These are phyloP conservation scores for Crypturellus tataupa DNA, from an alignment of 2,797 vertebrate genomes.

Conservation along the genomic window DNA sequence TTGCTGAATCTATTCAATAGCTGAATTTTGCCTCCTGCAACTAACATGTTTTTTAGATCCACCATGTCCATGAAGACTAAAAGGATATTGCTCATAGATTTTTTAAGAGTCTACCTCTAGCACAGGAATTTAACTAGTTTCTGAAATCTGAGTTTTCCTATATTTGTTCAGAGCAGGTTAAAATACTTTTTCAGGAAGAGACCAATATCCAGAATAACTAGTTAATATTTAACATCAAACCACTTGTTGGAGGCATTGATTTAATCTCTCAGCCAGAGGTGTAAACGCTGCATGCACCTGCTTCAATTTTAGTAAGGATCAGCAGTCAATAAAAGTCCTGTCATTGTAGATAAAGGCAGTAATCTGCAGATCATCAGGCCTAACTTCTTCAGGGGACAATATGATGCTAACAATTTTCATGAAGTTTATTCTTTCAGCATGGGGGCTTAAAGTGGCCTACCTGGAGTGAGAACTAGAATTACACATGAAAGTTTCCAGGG, in stretches of 20 bases:
- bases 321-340: background rate
- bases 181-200: background rate
- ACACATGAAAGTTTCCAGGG: background rate
- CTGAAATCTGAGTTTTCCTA: background rate
- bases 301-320: background rate
- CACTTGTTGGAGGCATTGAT: background rate
- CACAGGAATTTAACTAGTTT: background rate
- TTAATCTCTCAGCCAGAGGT: too few relatives aligned
- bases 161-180: background rate
- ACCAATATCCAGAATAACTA: background rate
- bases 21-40: background rate
- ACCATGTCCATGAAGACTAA: background rate
- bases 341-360: fast-evolving
- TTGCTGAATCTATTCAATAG: background rate
- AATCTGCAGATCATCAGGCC: background rate
- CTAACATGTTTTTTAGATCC: background rate
- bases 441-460: background rate
- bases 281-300: too few relatives aligned
- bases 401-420: background rate
- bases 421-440: background rate
- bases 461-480: background rate
- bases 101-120: background rate
- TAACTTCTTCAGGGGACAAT: background rate
- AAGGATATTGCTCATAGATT: background rate
- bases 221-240: background rate